These are phyloP conservation scores for Sturnira hondurensis DNA, from an alignment of 2,113 vertebrate species.

Conservation along the genomic window DNA sequence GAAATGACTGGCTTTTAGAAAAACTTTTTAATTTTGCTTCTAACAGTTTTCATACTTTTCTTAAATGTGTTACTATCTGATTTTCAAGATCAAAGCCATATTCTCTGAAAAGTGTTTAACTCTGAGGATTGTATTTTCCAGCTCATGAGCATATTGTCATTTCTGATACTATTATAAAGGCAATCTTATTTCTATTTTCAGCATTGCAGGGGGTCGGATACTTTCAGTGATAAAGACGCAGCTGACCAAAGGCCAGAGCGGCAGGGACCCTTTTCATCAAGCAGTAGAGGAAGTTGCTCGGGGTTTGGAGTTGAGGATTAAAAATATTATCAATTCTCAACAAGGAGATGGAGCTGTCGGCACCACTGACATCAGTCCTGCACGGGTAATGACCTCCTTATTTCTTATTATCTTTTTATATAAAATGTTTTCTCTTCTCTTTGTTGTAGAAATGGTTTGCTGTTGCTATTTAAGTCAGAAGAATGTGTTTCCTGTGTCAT, in stretches of 20 bases:
- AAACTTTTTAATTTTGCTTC: slow-evolving; percentile 40
- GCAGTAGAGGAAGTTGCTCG: slow-evolving; percentile 85
- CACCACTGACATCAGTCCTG: slow-evolving; percentile 89
- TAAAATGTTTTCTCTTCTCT: slow-evolving; percentile 50
- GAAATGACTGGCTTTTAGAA: slow-evolving; percentile 68
- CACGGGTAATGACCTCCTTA: slow-evolving; percentile 86
- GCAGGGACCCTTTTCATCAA: slow-evolving; percentile 81
- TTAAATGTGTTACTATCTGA: slow-evolving; percentile 69
- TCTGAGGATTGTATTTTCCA: slow-evolving; percentile 71
- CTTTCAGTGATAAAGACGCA: slow-evolving; percentile 87
- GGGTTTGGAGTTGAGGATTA: slow-evolving; percentile 89
- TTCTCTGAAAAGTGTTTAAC: slow-evolving; percentile 76
- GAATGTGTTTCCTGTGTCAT: slow-evolving; percentile 46
- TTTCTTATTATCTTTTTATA: slow-evolving; percentile 61
- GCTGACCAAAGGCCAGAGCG: slow-evolving; percentile 89
- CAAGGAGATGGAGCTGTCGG: slow-evolving; percentile 67
- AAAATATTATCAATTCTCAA: slow-evolving; percentile 83
- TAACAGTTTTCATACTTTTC: slow-evolving; percentile 40
- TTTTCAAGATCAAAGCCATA: slow-evolving; percentile 79
- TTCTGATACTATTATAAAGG: slow-evolving; percentile 75
- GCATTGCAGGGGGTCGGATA: slow-evolving; percentile 86
- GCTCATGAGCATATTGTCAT: slow-evolving; percentile 65
- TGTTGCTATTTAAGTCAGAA: slow-evolving; percentile 22
- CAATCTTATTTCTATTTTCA: slow-evolving; percentile 81
- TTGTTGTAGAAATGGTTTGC: slow-evolving; percentile 47